Conservation (phyloP, 2,888 invertebrate genomes). For the Geophilus truncorum region DNA sequence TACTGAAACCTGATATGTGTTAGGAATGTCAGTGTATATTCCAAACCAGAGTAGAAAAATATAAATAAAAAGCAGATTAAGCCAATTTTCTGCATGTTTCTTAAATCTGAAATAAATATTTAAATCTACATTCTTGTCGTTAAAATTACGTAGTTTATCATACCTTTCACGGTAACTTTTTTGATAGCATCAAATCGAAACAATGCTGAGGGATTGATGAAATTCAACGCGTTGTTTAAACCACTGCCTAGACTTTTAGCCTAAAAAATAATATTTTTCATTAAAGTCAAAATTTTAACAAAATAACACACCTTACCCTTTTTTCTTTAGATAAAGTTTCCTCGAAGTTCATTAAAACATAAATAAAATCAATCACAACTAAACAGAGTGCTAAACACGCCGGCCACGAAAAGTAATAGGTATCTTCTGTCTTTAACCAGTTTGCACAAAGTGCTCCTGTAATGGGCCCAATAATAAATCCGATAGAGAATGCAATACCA, state of each 20-base stretch:
- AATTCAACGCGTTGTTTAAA: constrained; percentile 60
- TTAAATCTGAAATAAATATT: constrained; percentile 56
- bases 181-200: constrained; percentile 64
- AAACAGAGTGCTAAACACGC: constrained; percentile 71
- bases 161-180: constrained; percentile 55
- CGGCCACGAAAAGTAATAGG: constrained; percentile 72
- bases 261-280: constrained; percentile 38
- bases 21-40: constrained; percentile 94
- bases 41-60: constrained; percentile 91
- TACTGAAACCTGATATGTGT: constrained; percentile 88
- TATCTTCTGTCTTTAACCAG: constrained; percentile 58
- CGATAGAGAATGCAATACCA: constrained; percentile 94
- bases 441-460: constrained; percentile 85
- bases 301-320: constrained; percentile 45
- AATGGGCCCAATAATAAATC: constrained; percentile 93
- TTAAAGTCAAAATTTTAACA: not conserved
- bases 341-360: constrained; percentile 66
- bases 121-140: not conserved
- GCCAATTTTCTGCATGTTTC: constrained; percentile 63
- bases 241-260: constrained; percentile 63
- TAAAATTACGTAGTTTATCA: not conserved
- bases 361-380: constrained; percentile 69
- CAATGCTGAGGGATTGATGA: constrained; percentile 58
- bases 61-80: constrained; percentile 77
- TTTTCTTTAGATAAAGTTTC: constrained; percentile 74